Evolutionary conservation across 2,888 invertebrate species (phyloP), one percentile per base, ranked within the genome.

Genomic region (Pegoplata infirma): DNA sequence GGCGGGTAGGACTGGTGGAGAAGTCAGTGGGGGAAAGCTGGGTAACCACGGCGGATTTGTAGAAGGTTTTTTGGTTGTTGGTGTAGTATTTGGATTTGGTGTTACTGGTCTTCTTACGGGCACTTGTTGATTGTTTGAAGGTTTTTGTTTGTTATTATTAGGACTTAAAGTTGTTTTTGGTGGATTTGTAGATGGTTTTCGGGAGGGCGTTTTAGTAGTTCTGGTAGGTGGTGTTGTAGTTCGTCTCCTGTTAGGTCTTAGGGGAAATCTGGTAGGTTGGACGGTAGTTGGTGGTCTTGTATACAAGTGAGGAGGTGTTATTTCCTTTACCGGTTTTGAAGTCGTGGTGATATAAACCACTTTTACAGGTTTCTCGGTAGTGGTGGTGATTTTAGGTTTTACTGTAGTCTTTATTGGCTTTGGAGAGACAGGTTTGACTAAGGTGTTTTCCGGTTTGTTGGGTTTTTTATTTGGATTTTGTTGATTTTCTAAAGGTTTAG

Each of bases 41-140:
- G 61, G 8, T 14, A 69, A 61, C 74, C 68, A 78, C 2, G n/a
- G 44, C 1, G 68, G 40, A 28, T 19, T 14, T 5, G 17, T 4
- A 5, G 16, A 7, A 14, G 74, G 67, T 19, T 16, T 28, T 58
- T n/a, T 17, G 5, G 12, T 46, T 0, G 23, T 19, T 8, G 36
- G 2, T 12, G 49, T 16, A 4, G 73, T 16, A 46, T 10, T 36
- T 7, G n/a, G 17, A n/a, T 32, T 49, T n/a, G 51, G 8, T 10
- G 10, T 40, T 40, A n/a, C n/a, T 40, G 36, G 7, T 10, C 14
- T 36, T 32, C 36, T 7, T 36, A 0, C 12, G 40, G 32, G 56
- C n/a, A 10, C 10, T 10, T 32, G 2, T 10, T 32, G 32, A 32
- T 32, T 32, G 28, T 28, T 28, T 28, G 6, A 28, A 1, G 28